phyloP scores from a whole-genome alignment of 1,140 invertebrate genomes.

The Drosophila punjabiensis region DNA sequence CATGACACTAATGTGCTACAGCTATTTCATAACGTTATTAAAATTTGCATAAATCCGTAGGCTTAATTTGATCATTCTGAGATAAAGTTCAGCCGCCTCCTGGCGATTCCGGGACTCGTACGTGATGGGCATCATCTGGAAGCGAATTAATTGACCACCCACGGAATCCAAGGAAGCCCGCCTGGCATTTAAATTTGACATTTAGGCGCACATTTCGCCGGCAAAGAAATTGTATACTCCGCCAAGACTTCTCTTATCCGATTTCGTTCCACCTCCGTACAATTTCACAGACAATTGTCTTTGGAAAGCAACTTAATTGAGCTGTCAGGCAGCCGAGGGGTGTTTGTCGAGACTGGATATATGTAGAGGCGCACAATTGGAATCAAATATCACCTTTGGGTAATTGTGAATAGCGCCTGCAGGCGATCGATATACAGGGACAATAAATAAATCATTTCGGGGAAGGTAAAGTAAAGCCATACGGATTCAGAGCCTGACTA shows the following conservation, averaged over 20 bases:
- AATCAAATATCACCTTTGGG: slow-evolving; percentile 36
- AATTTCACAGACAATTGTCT: slow-evolving; percentile 38
- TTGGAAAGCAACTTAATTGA: slow-evolving; percentile 40
- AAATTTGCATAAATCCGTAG: slow-evolving; percentile 16
- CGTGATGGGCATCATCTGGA: slow-evolving; percentile 11
- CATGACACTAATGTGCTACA: not conserved
- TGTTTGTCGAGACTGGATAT: slow-evolving; percentile 4
- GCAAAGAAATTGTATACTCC: slow-evolving; percentile 29
- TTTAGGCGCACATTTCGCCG: slow-evolving; percentile 37
- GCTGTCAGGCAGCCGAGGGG: slow-evolving; percentile 29
- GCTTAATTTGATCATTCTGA: slow-evolving; percentile 8
- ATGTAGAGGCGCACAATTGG: not conserved
- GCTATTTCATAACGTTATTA: not conserved
- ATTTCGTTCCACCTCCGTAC: slow-evolving; percentile 1
- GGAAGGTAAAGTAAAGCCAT: not conserved
- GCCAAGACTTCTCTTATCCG: not conserved
- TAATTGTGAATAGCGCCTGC: slow-evolving; percentile 3
- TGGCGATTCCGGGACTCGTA: slow-evolving; percentile 5
- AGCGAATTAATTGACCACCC: slow-evolving; percentile 34
- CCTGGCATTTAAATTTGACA: slow-evolving; percentile 58
- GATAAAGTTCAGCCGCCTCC: slow-evolving; percentile 20
- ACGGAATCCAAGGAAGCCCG: slow-evolving; percentile 5
- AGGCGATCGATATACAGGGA: slow-evolving; percentile 17
- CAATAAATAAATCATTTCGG: slow-evolving; percentile 8
- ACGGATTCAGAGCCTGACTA: not conserved